Percentiles rank a stretch among this genome's conserved stretches.
phyloP scores from a whole-genome alignment of 2,113 vertebrate genomes.

The Melanostigma gelatinosum region DNA sequence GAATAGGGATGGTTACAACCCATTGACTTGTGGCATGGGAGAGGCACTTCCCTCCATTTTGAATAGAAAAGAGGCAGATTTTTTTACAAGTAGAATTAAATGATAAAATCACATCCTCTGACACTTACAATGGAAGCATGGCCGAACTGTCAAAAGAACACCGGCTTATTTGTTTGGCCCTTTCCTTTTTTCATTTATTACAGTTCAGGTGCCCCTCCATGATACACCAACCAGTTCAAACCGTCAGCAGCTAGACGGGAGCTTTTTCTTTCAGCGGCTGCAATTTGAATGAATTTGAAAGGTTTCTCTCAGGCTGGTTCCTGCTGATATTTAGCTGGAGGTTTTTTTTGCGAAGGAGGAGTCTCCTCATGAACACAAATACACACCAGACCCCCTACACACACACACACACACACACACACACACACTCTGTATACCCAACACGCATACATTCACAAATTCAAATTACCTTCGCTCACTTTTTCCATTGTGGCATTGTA shows the following conservation, averaged over 20 bases:
- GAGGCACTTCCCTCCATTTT: constrained; percentile 74
- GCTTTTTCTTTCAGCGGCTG: constrained; percentile 62
- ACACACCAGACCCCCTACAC: not conserved
- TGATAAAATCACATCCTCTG: constrained; percentile 79
- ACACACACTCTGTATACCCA: constrained; percentile 7
- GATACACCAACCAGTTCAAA: constrained; percentile 62
- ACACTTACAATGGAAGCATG: constrained; percentile 75
- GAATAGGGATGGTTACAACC: constrained; percentile 80
- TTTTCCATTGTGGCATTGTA: constrained; percentile 23
- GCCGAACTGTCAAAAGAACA: constrained; percentile 79
- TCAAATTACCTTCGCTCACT: constrained; percentile 17
- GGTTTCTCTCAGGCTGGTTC: constrained; percentile 46
- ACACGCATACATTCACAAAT: constrained; percentile 12
- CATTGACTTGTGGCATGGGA: constrained; percentile 77
- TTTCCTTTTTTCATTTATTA: constrained; percentile 57
- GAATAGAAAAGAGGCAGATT: constrained; percentile 66
- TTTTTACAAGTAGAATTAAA: constrained; percentile 79
- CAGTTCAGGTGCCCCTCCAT: constrained; percentile 69
- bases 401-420: constrained; percentile 6
- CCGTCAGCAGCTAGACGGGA: constrained; percentile 36
- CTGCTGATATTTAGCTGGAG: constrained; percentile 66
- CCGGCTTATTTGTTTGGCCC: constrained; percentile 74
- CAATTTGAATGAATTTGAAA: constrained; percentile 69
- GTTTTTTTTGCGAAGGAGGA: constrained; percentile 50
- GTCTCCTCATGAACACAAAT: constrained; percentile 49